Evolutionary conservation across 2,113 vertebrate genomes (phyloP).

Genomic region (Haplotaxodon microlepis): DNA sequence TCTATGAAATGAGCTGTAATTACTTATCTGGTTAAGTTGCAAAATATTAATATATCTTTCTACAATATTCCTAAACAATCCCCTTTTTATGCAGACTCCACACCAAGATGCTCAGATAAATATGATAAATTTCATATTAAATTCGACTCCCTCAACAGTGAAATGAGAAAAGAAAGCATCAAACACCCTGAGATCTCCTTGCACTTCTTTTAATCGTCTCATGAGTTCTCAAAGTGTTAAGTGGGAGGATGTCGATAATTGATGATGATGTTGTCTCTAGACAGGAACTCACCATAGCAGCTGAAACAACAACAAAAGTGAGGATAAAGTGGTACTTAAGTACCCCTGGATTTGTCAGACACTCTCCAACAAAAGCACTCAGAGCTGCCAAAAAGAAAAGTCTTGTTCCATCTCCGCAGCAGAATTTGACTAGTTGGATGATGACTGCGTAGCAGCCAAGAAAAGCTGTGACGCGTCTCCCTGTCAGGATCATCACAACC

Average conservation of each 20-base stretch:
- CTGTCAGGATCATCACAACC: constrained; percentile 18
- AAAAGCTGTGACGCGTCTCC: not conserved
- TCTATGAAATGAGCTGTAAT: not conserved
- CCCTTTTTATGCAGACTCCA: not conserved
- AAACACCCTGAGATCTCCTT: not conserved
- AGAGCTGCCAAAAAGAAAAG: constrained; percentile 21
- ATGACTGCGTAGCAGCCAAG: not conserved
- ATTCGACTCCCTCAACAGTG: not conserved
- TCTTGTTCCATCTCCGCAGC: not conserved
- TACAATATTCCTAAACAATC: not conserved
- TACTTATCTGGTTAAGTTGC: not conserved
- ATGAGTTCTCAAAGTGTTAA: not conserved
- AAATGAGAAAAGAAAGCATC: not conserved
- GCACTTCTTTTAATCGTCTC: not conserved
- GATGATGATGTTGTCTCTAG: constrained; percentile 1
- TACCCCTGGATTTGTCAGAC: constrained; percentile 29
- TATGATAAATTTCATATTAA: not conserved
- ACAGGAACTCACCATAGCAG: not conserved
- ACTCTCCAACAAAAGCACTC: constrained; percentile 29
- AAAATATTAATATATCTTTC: not conserved
- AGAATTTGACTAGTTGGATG: not conserved
- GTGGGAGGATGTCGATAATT: constrained; percentile 5
- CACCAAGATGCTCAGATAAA: not conserved
- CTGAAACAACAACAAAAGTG: constrained; percentile 8
- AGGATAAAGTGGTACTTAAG: constrained; percentile 26